Base-by-base conservation (phyloP, 1,140 invertebrate genomes). In the Drosophila rufa region DNA sequence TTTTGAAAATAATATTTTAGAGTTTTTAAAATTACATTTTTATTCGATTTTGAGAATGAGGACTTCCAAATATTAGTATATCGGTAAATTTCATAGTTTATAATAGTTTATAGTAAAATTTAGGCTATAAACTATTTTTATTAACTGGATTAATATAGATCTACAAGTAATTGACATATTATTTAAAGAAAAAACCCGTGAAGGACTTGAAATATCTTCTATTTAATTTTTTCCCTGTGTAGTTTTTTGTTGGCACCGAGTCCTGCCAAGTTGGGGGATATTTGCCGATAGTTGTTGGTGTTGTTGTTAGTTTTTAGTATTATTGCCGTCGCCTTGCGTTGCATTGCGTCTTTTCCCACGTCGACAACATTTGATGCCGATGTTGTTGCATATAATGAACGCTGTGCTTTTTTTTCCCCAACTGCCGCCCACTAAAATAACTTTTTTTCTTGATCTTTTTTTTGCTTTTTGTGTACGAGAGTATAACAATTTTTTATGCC, bases 361-460 rank as follows among this genome's bases (percentile, higher is more conserved):
- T 87, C 84, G 80, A 78, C 84, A 89, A 78, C 73, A 83, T 82
- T 89, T 89, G 84, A 80, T 40, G 51, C 51, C 51, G 19, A 40
- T 89, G 80, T 87, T 87, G 83, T 87, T 87, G 84, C 80, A 82
- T 75, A 87, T 89, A 87, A 87, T 89, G 84, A 87, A 87, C 83
- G 77, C 77, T 74, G 65, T 50, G 45, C 25, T 50, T 48, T 50
- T 65, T 53, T 38, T 55, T 55, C n/a, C 58, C 38, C 48, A 60
- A 70, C 42, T 65, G 47, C 66, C 47, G 83, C 77, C 67, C 75
- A 76, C 70, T 73, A 75, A 66, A 70, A 80, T 5, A 66, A 62
- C 43, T 45, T 65, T 27, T 30, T 5, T 17, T 5, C 15, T 8
- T n/a, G 12, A n/a, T n/a, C 27, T 30, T 40, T 55, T 22, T 38